Percentiles rank a stretch among this genome's conserved stretches.
phyloP scores from a whole-genome alignment of 2,797 vertebrate genomes.

The Anguilla pacifica region DNA sequence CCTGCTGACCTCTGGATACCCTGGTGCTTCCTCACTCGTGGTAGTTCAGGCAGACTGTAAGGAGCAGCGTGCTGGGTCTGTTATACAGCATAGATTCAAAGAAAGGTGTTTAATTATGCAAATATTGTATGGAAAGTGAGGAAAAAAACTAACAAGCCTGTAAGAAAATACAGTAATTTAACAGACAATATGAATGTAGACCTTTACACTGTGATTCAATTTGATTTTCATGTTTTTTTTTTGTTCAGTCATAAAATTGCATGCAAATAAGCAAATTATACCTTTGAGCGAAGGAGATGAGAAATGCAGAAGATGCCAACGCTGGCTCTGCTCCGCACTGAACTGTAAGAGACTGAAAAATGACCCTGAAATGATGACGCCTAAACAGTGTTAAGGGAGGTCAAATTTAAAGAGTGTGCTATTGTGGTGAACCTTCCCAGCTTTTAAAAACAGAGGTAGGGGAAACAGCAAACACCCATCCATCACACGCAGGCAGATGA shows the following conservation, averaged over 20 bases:
- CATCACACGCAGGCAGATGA: slow-evolving; percentile 63
- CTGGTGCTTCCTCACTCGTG: neutral
- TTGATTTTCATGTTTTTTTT: neutral
- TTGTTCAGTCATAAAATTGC: slow-evolving; percentile 53
- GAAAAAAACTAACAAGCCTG: neutral
- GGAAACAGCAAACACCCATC: slow-evolving; percentile 57
- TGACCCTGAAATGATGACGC: neutral
- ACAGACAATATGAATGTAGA: slow-evolving; percentile 13
- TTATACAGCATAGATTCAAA: slow-evolving; percentile 35
- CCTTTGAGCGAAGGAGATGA: slow-evolving; percentile 36
- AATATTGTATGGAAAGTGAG: neutral
- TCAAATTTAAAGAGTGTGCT: slow-evolving; percentile 23
- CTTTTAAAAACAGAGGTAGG: slow-evolving; percentile 48
- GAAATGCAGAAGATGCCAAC: slow-evolving; percentile 22
- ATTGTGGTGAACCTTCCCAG: neutral
- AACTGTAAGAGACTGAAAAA: neutral
- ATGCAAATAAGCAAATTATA: slow-evolving; percentile 46
- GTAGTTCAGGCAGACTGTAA: neutral
- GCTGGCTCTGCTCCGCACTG: slow-evolving; percentile 29
- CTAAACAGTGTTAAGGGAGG: neutral
- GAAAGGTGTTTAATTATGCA: slow-evolving; percentile 59
- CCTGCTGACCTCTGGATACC: neutral
- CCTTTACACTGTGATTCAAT: neutral
- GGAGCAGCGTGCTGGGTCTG: neutral
- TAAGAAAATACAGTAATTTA: neutral